Evolutionary conservation across 1,140 invertebrate genomes (phyloP).

Genomic region (Drosophila littoralis): DNA sequence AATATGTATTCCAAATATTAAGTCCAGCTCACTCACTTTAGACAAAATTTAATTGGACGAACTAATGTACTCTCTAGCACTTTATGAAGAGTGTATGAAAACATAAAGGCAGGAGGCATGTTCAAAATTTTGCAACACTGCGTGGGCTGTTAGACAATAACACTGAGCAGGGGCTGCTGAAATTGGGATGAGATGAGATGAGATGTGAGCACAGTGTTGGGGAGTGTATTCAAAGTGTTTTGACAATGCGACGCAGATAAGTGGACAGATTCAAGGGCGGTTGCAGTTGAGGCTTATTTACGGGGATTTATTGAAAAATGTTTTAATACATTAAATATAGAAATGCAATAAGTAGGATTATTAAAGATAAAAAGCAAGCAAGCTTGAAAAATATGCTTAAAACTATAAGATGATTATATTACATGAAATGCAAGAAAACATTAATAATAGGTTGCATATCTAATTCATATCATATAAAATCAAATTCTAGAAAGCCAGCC

Average conservation of each 20-base stretch:
- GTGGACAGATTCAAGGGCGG: neutral
- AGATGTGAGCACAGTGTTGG: neutral
- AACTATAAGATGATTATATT: too few species aligned
- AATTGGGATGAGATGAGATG: neutral
- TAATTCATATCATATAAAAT: too few species aligned
- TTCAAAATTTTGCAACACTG: slow-evolving; percentile 50
- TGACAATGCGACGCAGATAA: slow-evolving; percentile 19
- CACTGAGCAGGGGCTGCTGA: neutral
- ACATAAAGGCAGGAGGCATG: slow-evolving; percentile 32
- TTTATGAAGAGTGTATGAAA: neutral
- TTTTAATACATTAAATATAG: neutral
- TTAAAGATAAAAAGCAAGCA: neutral
- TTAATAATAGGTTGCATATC: too few species aligned
- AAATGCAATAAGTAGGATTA: neutral
- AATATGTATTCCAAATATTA: too few species aligned
- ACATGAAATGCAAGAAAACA: too few species aligned
- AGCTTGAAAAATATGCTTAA: too few species aligned
- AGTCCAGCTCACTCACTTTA: too few species aligned
- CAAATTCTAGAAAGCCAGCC: too few species aligned
- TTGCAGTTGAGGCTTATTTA: neutral
- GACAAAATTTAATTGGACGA: too few species aligned
- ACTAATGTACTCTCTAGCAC: neutral
- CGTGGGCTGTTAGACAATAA: slow-evolving; percentile 36
- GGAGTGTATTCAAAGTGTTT: slow-evolving; percentile 2
- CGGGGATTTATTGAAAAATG: neutral